phyloP scores from a whole-genome alignment of 2,113 vertebrate species.

The Egretta garzetta region DNA sequence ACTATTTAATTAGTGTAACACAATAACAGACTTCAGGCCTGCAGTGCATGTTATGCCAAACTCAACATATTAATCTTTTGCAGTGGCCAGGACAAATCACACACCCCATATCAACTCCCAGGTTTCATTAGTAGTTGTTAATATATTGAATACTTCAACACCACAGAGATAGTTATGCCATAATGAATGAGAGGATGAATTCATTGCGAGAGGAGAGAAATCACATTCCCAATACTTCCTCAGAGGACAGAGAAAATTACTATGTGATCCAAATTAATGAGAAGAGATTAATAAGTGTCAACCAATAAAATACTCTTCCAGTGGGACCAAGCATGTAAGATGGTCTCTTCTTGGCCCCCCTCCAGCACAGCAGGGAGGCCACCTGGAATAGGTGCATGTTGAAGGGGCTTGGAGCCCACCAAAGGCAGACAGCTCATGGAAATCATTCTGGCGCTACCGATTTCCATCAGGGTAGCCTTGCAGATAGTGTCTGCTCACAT shows the following conservation, averaged over 20 bases:
- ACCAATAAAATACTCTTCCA: background rate
- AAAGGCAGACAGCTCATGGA: background rate
- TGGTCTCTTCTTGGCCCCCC: background rate
- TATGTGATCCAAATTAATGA: slow-evolving; percentile 27
- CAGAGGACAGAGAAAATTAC: slow-evolving; percentile 17
- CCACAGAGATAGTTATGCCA: background rate
- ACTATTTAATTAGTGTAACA: background rate
- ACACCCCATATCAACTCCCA: background rate
- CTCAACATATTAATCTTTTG: background rate
- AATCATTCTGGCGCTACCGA: too few relatives aligned
- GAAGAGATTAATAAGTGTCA: slow-evolving; percentile 29
- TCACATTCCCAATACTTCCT: background rate
- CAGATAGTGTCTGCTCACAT: background rate
- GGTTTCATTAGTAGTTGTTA: slow-evolving; percentile 25
- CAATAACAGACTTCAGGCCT: background rate
- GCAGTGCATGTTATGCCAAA: background rate
- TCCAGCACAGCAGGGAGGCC: background rate
- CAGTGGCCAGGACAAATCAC: background rate
- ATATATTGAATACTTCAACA: slow-evolving; percentile 1
- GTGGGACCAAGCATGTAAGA: background rate
- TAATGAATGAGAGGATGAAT: slow-evolving; percentile 36
- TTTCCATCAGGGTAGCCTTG: background rate
- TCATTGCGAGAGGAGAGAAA: background rate
- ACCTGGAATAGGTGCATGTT: too few relatives aligned
- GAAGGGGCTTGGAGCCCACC: background rate